Percentiles rank a stretch among this genome's conserved stretches.
Evolutionary conservation across 2,797 vertebrate species (phyloP).

Genomic region (Bovichtus variegatus): DNA sequence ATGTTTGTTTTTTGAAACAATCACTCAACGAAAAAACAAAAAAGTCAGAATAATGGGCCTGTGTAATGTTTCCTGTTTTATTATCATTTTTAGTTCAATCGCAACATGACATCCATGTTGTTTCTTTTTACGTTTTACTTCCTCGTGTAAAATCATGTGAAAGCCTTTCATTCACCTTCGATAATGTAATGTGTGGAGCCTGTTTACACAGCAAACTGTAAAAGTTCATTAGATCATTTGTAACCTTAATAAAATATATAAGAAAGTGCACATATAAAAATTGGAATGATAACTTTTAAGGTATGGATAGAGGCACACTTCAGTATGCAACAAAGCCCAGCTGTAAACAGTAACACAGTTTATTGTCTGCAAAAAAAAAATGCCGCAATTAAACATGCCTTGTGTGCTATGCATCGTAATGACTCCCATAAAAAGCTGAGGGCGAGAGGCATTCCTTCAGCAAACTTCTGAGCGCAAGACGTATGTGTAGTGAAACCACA

Average conservation of each 20-base stretch:
- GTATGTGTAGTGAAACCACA: conserved; percentile 80
- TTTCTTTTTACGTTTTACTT: conserved; percentile 28
- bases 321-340: conserved; percentile 66
- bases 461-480: conserved; percentile 79
- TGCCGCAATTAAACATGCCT: conserved; percentile 79
- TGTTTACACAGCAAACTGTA: conserved; percentile 8
- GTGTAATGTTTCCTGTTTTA: conserved; percentile 34
- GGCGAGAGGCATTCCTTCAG: conserved; percentile 79
- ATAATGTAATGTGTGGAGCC: conserved; percentile 3
- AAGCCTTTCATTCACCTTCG: conserved; percentile 19
- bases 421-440: conserved; percentile 83
- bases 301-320: conserved; percentile 37
- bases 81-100: conserved; percentile 39
- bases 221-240: conserved; percentile 31
- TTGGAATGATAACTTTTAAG: conserved; percentile 42
- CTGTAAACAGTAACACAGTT: conserved; percentile 82
- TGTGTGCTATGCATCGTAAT: conserved; percentile 82
- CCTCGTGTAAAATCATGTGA: conserved; percentile 16
- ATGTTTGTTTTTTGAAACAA: conserved; percentile 55
- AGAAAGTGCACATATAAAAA: conserved; percentile 55
- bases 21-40: conserved; percentile 42
- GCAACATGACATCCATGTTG: conserved; percentile 32
- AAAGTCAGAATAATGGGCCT: conserved; percentile 23
- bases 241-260: conserved; percentile 38
- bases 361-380: conserved; percentile 70